These are phyloP conservation scores for Ellobius talpinus DNA, from an alignment of 2,113 vertebrate genomes.

Conservation along the genomic window DNA sequence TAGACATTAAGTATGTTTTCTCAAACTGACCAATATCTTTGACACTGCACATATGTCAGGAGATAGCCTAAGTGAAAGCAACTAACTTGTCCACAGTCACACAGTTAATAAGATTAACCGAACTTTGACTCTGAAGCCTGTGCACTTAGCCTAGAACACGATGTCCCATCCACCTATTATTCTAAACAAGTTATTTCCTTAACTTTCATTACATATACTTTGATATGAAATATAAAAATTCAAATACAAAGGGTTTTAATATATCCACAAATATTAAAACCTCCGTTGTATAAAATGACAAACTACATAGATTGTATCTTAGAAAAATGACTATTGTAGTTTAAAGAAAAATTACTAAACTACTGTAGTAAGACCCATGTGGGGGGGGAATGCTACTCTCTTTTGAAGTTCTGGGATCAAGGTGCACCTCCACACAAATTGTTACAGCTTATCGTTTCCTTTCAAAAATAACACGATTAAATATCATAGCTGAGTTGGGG, in stretches of 20 bases:
- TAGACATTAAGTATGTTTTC: not conserved
- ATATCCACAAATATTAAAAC: slow-evolving; percentile 32
- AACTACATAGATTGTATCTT: not conserved
- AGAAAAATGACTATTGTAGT: slow-evolving; percentile 10
- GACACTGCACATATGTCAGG: not conserved
- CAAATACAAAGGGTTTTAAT: slow-evolving; percentile 53
- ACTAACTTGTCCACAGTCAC: slow-evolving; percentile 32
- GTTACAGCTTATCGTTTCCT: not conserved
- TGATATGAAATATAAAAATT: slow-evolving; percentile 53
- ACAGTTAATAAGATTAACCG: not conserved
- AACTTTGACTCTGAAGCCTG: slow-evolving; percentile 34
- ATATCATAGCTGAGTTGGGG: not conserved
- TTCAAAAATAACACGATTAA: slow-evolving; percentile 6
- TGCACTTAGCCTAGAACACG: slow-evolving; percentile 18
- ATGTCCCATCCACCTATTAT: not conserved
- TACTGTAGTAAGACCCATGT: slow-evolving; percentile 10
- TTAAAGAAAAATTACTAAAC: not conserved
- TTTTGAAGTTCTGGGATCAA: not conserved
- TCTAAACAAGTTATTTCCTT: slow-evolving; percentile 34
- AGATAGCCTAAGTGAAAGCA: slow-evolving; percentile 1
- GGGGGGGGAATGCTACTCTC: slow-evolving; percentile 1
- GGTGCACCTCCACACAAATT: not conserved
- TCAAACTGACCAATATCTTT: not conserved
- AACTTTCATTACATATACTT: slow-evolving; percentile 52
- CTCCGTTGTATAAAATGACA: not conserved